Conservation (phyloP, 2,113 vertebrate genomes). For the Aegotheles bennettii region DNA sequence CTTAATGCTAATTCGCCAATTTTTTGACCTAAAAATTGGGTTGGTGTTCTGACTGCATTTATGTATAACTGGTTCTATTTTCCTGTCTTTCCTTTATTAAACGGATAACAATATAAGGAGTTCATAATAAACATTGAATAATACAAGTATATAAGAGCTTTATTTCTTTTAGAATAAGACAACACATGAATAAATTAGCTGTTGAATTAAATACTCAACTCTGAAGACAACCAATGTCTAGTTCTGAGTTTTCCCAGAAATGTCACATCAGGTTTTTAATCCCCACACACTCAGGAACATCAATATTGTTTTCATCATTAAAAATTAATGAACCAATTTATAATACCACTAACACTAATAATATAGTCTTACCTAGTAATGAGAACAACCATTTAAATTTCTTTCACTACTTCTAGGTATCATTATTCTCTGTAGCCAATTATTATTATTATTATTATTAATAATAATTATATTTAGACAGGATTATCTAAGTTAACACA, state of each 20-base stretch:
- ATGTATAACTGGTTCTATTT: neutral
- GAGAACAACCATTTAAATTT: neutral
- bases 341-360: neutral
- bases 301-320: neutral
- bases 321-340: neutral
- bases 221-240: neutral
- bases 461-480: too few relatives aligned
- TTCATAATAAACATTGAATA: neutral
- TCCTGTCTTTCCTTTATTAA: neutral
- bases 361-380: fast-evolving
- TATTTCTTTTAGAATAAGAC: neutral
- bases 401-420: neutral
- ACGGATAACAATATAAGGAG: neutral
- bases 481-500: neutral
- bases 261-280: neutral
- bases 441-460: too few relatives aligned
- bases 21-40: neutral
- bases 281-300: neutral
- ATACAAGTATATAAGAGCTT: neutral
- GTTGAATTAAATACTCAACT: neutral
- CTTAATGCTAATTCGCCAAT: neutral
- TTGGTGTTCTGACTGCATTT: neutral
- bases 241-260: neutral
- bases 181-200: neutral
- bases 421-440: too few relatives aligned